Conservation (phyloP, 1,140 invertebrate genomes). For the Zophobas atratus region DNA sequence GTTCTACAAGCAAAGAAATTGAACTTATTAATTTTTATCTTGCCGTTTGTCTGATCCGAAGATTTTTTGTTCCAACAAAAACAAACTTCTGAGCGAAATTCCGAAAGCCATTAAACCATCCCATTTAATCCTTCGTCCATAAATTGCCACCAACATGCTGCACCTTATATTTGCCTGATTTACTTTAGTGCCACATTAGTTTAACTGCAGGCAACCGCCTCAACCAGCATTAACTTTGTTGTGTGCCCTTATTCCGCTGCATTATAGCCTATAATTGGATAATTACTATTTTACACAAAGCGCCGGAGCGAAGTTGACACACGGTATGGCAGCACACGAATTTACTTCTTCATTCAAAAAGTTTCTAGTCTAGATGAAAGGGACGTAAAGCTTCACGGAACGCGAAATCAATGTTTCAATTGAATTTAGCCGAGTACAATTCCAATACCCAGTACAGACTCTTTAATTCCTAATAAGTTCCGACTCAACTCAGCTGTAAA, state of each 20-base stretch:
- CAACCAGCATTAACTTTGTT: slow-evolving; percentile 19
- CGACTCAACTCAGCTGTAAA: not conserved
- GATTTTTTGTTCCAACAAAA: slow-evolving; percentile 6
- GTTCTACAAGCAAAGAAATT: slow-evolving; percentile 26
- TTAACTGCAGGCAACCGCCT: slow-evolving; percentile 18
- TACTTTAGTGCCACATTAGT: slow-evolving; percentile 10
- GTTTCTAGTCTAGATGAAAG: not conserved
- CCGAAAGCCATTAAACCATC: slow-evolving; percentile 1
- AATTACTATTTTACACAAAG: no score
- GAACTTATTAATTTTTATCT: slow-evolving; percentile 41
- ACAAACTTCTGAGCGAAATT: not conserved
- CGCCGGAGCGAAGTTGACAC: no score
- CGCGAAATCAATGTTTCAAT: slow-evolving; percentile 26
- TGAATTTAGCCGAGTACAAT: not conserved
- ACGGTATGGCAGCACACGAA: not conserved
- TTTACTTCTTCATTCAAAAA: slow-evolving; percentile 4
- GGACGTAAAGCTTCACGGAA: not conserved
- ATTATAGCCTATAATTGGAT: not conserved
- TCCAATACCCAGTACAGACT: slow-evolving; percentile 11
- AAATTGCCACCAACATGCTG: slow-evolving; percentile 1
- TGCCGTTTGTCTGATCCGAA: slow-evolving; percentile 10
- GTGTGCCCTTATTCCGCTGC: not conserved
- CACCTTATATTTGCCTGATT: slow-evolving; percentile 6
- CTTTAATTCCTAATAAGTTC: slow-evolving; percentile 38
- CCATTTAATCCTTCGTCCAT: not conserved